Evolutionary conservation across 1,140 invertebrate genomes (phyloP).

Genomic region (Atta cephalotes): DNA sequence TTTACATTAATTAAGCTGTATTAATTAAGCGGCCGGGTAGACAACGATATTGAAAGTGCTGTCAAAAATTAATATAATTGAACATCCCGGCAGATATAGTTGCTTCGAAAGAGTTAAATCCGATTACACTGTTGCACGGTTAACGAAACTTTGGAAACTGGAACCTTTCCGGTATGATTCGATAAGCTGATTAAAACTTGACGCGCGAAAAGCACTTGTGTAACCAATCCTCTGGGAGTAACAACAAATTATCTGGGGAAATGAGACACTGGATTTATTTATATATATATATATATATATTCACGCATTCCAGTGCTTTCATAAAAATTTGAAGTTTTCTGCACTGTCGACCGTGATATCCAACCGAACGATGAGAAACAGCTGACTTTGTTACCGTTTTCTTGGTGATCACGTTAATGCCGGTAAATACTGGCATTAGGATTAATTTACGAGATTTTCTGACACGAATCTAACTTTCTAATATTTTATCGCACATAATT

Average conservation of each 20-base stretch:
- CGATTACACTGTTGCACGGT: slow-evolving; percentile 33
- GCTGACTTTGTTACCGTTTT: slow-evolving; percentile 16
- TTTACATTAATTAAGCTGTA: slow-evolving; percentile 35
- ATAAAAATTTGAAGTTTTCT: slow-evolving; percentile 24
- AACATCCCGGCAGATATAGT: slow-evolving; percentile 24
- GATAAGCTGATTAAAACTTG: slow-evolving; percentile 49
- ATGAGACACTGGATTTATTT: slow-evolving; percentile 36
- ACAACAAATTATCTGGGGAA: slow-evolving; percentile 29
- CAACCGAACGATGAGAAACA: not conserved
- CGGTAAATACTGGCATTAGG: slow-evolving; percentile 25
- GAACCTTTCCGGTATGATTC: slow-evolving; percentile 43
- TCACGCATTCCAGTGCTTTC: not conserved
- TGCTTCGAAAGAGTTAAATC: slow-evolving; percentile 44
- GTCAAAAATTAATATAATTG: slow-evolving; percentile 53
- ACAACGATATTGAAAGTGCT: slow-evolving; percentile 5
- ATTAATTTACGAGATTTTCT: slow-evolving; percentile 53
- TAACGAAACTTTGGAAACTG: slow-evolving; percentile 35
- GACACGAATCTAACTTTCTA: slow-evolving; percentile 44
- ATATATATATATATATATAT: too few species aligned
- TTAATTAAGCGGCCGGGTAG: not conserved
- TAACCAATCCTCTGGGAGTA: slow-evolving; percentile 10
- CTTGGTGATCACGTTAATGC: slow-evolving; percentile 3
- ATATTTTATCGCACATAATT: slow-evolving; percentile 21
- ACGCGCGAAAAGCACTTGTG: slow-evolving; percentile 27
- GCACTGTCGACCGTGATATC: not conserved